These are phyloP conservation scores for Drosophila longiperda DNA, from an alignment of 2,888 invertebrate genomes.

Conservation along the genomic window DNA sequence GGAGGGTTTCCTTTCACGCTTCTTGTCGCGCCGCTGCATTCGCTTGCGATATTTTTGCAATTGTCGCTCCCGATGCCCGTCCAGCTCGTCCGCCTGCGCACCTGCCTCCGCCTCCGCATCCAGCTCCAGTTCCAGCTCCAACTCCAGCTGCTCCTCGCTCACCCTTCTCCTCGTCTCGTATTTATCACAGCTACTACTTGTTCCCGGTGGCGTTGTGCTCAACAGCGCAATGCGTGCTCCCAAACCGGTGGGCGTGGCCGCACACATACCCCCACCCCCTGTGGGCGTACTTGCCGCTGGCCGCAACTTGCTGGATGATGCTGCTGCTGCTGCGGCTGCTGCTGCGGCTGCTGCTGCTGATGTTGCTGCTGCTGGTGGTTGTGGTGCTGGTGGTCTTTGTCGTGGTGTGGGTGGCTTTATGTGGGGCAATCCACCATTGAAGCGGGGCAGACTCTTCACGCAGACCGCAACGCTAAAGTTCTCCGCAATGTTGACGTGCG, in stretches of 20 bases:
- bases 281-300: slow-evolving; percentile 59
- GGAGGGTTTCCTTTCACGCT: slow-evolving; percentile 71
- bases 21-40: slow-evolving; percentile 84
- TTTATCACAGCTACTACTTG: slow-evolving; percentile 67
- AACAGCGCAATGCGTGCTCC: slow-evolving; percentile 53
- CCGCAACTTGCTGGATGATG: slow-evolving; percentile 24
- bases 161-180: slow-evolving; percentile 13
- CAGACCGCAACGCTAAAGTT: slow-evolving; percentile 85
- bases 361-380: slow-evolving; percentile 1
- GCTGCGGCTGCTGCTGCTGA: not conserved
- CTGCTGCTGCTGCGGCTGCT: not conserved
- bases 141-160: slow-evolving; percentile 4
- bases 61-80: slow-evolving; percentile 84
- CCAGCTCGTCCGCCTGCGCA: slow-evolving; percentile 44
- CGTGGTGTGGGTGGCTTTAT: slow-evolving; percentile 61
- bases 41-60: slow-evolving; percentile 85
- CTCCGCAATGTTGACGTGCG: slow-evolving; percentile 84
- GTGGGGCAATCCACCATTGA: slow-evolving; percentile 89
- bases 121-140: slow-evolving; percentile 8
- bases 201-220: slow-evolving; percentile 39
- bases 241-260: slow-evolving; percentile 68
- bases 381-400: slow-evolving; percentile 21
- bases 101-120: not conserved
- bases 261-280: slow-evolving; percentile 63
- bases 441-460: slow-evolving; percentile 90